Evolutionary conservation across 1,140 invertebrate genomes (phyloP).

Genomic region (Eumaeus atala): DNA sequence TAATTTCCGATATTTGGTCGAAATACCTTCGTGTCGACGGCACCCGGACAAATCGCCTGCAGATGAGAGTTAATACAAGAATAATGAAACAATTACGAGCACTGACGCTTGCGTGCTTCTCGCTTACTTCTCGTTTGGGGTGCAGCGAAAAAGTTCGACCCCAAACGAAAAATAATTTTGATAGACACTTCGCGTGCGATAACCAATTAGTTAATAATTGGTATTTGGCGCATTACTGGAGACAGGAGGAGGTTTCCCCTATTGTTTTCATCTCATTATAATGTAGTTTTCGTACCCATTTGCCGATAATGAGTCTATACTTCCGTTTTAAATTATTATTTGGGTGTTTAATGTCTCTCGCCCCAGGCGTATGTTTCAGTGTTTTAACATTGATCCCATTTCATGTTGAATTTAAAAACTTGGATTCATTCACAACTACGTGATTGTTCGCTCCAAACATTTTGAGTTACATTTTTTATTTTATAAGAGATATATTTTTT

Average conservation of each 20-base stretch:
- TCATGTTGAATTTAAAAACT: too few relatives aligned
- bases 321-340: conserved; percentile 9
- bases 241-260: conserved; percentile 50
- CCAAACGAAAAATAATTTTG: conserved; percentile 62
- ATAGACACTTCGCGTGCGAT: conserved; percentile 67
- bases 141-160: conserved; percentile 49
- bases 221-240: conserved; percentile 64
- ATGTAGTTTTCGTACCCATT: conserved; percentile 35
- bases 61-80: conserved; percentile 66
- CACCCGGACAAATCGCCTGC: conserved; percentile 48
- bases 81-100: conserved; percentile 71
- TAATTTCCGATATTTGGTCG: conserved; percentile 8
- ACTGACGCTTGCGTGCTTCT: conserved; percentile 60
- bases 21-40: conserved; percentile 1
- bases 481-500: too few relatives aligned
- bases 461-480: too few relatives aligned
- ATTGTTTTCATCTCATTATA: conserved; percentile 51
- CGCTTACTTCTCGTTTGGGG: conserved; percentile 41
- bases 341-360: neutral
- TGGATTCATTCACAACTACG: too few relatives aligned
- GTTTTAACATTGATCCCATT: too few relatives aligned
- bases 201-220: conserved; percentile 54
- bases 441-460: too few relatives aligned
- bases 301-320: conserved; percentile 15
- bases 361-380: neutral